phyloP scores from a whole-genome alignment of 2,888 invertebrate genomes.

The Autographa gamma region DNA sequence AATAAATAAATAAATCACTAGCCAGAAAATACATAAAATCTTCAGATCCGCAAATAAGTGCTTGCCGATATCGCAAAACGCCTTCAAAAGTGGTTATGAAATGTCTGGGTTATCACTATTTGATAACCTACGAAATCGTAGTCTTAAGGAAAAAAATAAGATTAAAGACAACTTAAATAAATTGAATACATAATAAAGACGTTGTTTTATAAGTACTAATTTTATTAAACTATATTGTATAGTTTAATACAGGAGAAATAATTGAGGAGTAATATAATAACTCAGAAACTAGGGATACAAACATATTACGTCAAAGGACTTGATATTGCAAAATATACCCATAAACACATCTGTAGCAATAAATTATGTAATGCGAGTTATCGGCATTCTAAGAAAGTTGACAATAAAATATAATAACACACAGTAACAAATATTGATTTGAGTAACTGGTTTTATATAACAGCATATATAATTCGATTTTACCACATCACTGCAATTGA shows the following conservation, averaged over 20 bases:
- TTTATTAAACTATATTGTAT: neutral
- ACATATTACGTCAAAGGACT: neutral
- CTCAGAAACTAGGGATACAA: neutral
- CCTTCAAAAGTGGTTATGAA: constrained; percentile 29
- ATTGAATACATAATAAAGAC: neutral
- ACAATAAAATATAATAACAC: constrained; percentile 38
- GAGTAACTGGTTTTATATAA: constrained; percentile 39
- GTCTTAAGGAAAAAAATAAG: neutral
- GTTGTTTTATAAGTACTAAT: neutral
- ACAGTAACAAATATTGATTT: constrained; percentile 36
- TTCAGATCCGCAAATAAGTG: constrained; percentile 13
- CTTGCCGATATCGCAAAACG: constrained; percentile 11
- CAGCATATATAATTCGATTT: constrained; percentile 20
- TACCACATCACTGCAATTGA: constrained; percentile 11
- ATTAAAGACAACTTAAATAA: neutral
- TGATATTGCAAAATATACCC: constrained; percentile 21
- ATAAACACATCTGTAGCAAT: constrained; percentile 22
- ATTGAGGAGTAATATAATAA: neutral
- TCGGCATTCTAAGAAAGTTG: constrained; percentile 34
- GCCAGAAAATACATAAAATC: neutral
- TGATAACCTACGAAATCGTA: constrained; percentile 46
- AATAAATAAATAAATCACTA: neutral
- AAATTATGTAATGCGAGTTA: constrained; percentile 49
- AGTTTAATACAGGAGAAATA: no score
- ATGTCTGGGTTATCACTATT: constrained; percentile 46